These are phyloP conservation scores for Andrena flavipes DNA, from an alignment of 2,888 invertebrate genomes.

Conservation along the genomic window DNA sequence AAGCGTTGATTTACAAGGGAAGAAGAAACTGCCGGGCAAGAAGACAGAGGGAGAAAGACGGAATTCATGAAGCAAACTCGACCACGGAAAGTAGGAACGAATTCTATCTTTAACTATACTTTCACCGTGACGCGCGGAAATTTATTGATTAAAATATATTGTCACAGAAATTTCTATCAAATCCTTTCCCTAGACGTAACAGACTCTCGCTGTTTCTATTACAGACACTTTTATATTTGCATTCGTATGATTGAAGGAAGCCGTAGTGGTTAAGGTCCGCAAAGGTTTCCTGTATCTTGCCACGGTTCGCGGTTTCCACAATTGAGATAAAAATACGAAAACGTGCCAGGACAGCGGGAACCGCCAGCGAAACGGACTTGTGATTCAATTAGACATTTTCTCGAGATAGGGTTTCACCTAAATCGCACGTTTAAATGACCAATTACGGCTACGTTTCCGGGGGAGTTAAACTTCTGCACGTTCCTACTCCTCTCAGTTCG, in stretches of 20 bases:
- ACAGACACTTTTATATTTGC: background rate
- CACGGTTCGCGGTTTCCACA: background rate
- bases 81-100: too few species aligned
- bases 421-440: constrained; percentile 32
- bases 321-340: background rate
- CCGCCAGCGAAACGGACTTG: background rate
- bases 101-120: too few species aligned
- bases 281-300: constrained; percentile 8
- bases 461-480: constrained; percentile 30
- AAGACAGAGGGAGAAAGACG: background rate
- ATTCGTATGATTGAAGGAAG: background rate
- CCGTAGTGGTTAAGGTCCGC: background rate
- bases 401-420: background rate
- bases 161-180: background rate
- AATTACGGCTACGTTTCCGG: constrained; percentile 29
- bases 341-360: background rate
- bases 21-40: background rate
- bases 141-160: too few species aligned
- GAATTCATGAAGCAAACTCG: background rate
- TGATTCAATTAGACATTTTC: constrained; percentile 20
- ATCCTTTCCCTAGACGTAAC: background rate
- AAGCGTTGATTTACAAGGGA: constrained; percentile 22
- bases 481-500: background rate
- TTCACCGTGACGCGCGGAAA: too few species aligned
- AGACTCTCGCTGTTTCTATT: background rate